phyloP scores from a whole-genome alignment of 2,797 vertebrate species.

The Poecilia gillii region DNA sequence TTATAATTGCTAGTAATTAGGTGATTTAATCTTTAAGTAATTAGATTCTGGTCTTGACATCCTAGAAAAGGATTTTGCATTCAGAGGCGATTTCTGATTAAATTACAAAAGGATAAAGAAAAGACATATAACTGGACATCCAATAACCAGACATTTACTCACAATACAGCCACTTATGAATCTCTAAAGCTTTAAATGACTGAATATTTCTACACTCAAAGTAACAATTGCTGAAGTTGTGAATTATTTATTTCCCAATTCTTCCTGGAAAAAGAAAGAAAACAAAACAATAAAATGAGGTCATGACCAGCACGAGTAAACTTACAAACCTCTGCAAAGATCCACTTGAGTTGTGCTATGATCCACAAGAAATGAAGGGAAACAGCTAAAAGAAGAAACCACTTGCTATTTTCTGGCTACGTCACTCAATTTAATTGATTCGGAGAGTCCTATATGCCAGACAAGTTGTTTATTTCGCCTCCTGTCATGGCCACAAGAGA shows the following conservation, averaged over 20 bases:
- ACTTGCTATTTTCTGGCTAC: neutral
- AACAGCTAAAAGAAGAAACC: neutral
- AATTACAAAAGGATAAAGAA: neutral
- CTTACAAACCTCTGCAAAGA: neutral
- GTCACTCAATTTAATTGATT: slow-evolving; percentile 7
- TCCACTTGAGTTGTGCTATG: neutral
- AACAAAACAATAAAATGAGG: neutral
- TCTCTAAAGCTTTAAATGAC: neutral
- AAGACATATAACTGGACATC: neutral
- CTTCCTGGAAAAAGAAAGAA: neutral
- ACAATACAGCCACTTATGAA: neutral
- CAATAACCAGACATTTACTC: neutral
- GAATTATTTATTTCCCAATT: neutral
- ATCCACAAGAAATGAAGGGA: slow-evolving; percentile 4
- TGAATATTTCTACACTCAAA: neutral
- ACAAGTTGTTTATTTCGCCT: neutral
- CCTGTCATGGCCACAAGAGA: slow-evolving; percentile 27
- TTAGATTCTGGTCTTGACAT: slow-evolving; percentile 8
- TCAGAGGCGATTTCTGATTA: slow-evolving; percentile 3
- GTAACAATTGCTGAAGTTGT: neutral
- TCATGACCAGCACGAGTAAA: neutral
- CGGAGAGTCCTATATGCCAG: neutral
- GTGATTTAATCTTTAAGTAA: slow-evolving; percentile 19
- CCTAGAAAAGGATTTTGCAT: slow-evolving; percentile 1
- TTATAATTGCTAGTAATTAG: slow-evolving; percentile 18